Base-by-base conservation (phyloP, 2,113 vertebrate species). In the Oreochromis tanganicae region DNA sequence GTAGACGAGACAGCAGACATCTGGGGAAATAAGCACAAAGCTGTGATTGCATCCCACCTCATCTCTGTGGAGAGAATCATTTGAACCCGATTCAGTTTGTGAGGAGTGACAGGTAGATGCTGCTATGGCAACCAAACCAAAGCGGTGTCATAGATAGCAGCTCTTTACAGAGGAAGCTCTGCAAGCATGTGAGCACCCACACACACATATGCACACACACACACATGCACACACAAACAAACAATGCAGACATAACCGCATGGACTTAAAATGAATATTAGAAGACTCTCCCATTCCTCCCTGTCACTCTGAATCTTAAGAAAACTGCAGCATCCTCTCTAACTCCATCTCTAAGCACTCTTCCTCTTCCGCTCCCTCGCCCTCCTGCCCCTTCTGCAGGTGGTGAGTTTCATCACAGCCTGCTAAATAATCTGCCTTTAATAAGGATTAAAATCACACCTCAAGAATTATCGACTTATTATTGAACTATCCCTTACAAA, bases 51-150 rank as follows among this genome's bases (percentile, higher is more conserved):
- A 92, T 93, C 90, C 90, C 93, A 88, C 85, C 83, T 93, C 86
- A 84, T 90, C 88, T 91, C 91, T 87, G 82, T 34, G 71, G 82
- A 92, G 87, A 92, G 81, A 90, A 92, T 92, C 80, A 93, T 93
- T 85, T 93, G 88, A 94, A 91, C 90, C 81, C 54, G 24, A 93
- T 94, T 93, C 41, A 59, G 83, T 90, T 89, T 92, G 90, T 54
- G 84, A 91, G 83, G 89, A 92, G 92, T 96, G 94, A 95, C 94
- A 95, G 93, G 95, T 95, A 94, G 88, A 87, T 7, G 95, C 91
- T 96, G 94, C 95, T 88, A 96, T 96, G 94, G 95, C 92, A 96
- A 96, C 96, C 78, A 41, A 91, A 92, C 82, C 86, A 93, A 95
- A 91, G 89, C 86, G 86, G 80, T 89, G 88, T 91, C 92, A 88